Percentiles rank a stretch among this genome's conserved stretches.
Evolutionary conservation across 2,113 vertebrate species (phyloP).

Genomic region (Trichomycterus rosablanca): DNA sequence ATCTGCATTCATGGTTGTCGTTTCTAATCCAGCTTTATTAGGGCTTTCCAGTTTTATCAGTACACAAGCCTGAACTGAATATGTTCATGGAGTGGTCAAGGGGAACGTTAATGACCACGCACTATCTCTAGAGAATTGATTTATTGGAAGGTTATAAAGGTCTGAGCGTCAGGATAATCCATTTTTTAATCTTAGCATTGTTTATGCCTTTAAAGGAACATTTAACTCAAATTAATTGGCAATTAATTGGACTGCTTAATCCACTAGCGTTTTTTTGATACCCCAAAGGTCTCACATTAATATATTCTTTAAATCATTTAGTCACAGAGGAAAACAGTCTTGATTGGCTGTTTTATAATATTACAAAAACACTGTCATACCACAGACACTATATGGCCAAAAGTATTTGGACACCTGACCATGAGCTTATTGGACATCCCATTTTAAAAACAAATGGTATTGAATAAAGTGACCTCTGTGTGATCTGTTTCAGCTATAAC

Average conservation of each 20-base stretch:
- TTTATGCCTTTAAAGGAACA: too few species aligned
- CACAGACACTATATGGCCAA: too few species aligned
- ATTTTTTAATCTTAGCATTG: conserved; percentile 35
- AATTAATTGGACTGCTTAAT: conserved; percentile 8
- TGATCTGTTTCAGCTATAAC: too few species aligned
- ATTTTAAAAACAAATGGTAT: too few species aligned
- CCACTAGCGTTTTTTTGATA: conserved; percentile 4
- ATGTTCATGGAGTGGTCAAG: conserved; percentile 69
- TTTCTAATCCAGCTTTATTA: conserved; percentile 59
- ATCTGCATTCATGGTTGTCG: conserved; percentile 62
- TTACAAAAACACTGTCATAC: too few species aligned
- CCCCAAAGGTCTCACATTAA: too few species aligned
- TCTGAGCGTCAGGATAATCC: conserved; percentile 33
- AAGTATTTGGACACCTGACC: too few species aligned
- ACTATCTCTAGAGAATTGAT: conserved; percentile 22
- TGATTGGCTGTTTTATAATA: too few species aligned
- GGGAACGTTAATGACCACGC: conserved; percentile 45
- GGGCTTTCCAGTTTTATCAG: conserved; percentile 66
- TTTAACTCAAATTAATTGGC: conserved; percentile 27
- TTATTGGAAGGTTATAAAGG: conserved; percentile 11
- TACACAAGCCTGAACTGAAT: conserved; percentile 63
- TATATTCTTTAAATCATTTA: too few species aligned
- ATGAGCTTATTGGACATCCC: too few species aligned
- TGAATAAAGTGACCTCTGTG: too few species aligned
- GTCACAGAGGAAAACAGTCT: too few species aligned